phyloP scores from a whole-genome alignment of 2,797 vertebrate genomes.

The Melanogrammus aeglefinus region DNA sequence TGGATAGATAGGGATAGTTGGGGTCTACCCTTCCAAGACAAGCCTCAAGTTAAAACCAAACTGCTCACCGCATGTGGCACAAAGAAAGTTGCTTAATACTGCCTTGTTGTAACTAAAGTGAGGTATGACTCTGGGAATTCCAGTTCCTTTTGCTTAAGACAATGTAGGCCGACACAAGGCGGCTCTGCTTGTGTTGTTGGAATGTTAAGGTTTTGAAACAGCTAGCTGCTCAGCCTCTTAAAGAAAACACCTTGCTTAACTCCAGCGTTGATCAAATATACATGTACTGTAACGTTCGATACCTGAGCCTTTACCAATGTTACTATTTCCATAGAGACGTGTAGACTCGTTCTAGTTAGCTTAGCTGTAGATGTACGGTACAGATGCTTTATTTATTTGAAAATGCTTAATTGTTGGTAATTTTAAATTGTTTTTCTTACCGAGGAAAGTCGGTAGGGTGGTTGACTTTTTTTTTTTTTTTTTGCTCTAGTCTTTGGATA shows the following conservation, averaged over 20 bases:
- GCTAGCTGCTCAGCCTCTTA: background rate
- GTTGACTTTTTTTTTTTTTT: background rate
- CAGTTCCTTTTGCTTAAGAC: background rate
- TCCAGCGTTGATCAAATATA: constrained; percentile 5
- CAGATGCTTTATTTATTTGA: constrained; percentile 9
- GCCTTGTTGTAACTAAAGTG: background rate
- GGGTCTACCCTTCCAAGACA: background rate
- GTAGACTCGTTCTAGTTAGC: background rate
- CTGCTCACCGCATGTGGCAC: background rate
- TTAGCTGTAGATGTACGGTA: background rate
- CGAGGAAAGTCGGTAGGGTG: background rate
- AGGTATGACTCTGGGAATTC: too few species aligned
- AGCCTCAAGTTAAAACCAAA: background rate
- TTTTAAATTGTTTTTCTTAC: background rate
- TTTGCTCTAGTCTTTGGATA: background rate
- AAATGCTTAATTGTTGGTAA: background rate
- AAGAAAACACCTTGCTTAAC: constrained; percentile 10
- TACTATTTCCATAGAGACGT: constrained; percentile 9
- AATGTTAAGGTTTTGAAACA: too few species aligned
- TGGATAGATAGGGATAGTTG: too few species aligned
- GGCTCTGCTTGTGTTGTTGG: too few species aligned
- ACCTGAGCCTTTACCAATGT: constrained; percentile 19
- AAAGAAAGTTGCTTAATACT: background rate
- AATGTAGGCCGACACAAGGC: background rate
- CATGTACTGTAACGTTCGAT: constrained; percentile 15